These are phyloP conservation scores for Siniperca scherzeri DNA, from an alignment of 2,797 vertebrate species.

Conservation along the genomic window DNA sequence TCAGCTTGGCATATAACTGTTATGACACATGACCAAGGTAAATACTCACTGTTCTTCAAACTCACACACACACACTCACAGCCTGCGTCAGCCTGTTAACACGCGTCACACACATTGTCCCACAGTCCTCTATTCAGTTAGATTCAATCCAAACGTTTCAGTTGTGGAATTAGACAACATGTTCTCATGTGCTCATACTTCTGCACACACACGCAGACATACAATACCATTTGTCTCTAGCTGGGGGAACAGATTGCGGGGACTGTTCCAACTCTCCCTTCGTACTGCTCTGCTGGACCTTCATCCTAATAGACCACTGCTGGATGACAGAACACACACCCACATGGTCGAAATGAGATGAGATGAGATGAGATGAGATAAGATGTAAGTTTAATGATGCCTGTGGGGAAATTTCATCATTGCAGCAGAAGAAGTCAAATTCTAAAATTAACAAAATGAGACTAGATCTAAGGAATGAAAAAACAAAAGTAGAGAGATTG, in stretches of 20 bases:
- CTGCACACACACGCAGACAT: too few species aligned
- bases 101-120: too few species aligned
- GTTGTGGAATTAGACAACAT: too few species aligned
- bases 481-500: not conserved
- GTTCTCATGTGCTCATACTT: too few species aligned
- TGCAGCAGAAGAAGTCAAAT: constrained; percentile 6
- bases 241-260: constrained; percentile 44
- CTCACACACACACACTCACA: too few species aligned
- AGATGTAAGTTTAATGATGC: constrained; percentile 28
- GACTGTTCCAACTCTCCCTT: constrained; percentile 16
- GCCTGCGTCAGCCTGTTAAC: too few species aligned
- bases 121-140: too few species aligned
- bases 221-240: constrained; percentile 21
- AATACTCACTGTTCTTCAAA: too few species aligned
- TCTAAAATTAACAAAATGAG: constrained; percentile 13
- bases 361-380: constrained; percentile 3
- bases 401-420: constrained; percentile 25
- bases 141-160: too few species aligned
- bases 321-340: constrained; percentile 8
- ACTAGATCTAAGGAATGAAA: not conserved
- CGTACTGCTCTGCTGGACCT: constrained; percentile 32
- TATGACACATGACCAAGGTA: too few species aligned
- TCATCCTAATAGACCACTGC: constrained; percentile 21
- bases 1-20: too few species aligned
- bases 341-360: constrained; percentile 10